phyloP scores from a whole-genome alignment of 37 sponge, comb jelly and placozoan species.

The Tethya wilhelma region DNA sequence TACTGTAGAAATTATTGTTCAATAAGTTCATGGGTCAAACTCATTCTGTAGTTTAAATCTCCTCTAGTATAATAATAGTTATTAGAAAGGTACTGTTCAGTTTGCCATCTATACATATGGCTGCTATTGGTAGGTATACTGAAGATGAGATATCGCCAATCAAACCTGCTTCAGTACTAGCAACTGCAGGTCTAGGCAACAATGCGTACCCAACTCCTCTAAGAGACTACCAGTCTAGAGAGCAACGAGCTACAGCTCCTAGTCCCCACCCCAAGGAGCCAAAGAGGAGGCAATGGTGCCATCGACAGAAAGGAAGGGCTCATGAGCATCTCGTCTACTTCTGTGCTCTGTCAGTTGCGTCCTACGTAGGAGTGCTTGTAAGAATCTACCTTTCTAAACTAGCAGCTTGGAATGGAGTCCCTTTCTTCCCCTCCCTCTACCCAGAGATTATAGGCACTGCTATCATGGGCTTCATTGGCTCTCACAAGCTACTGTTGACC shows the following conservation, averaged over 20 bases:
- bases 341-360: constrained; percentile 19
- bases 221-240: constrained; percentile 18
- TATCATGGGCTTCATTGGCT: constrained; percentile 45
- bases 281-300: neutral
- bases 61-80: too few species aligned
- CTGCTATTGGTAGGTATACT: too few species aligned
- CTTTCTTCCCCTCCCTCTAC: constrained; percentile 56
- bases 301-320: constrained; percentile 22
- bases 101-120: too few species aligned
- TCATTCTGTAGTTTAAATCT: too few species aligned
- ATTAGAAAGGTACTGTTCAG: too few species aligned
- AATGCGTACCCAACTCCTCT: neutral
- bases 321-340: constrained; percentile 32
- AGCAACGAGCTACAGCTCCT: neutral
- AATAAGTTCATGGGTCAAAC: too few species aligned
- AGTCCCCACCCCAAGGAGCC: neutral
- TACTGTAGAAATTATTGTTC: too few species aligned
- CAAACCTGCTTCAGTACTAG: too few species aligned
- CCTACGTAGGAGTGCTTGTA: constrained; percentile 41
- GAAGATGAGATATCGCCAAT: too few species aligned
- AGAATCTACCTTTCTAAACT: constrained; percentile 43
- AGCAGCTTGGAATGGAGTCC: constrained; percentile 38
- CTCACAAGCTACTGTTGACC: constrained; percentile 32
- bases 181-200: neutral
- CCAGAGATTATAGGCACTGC: constrained; percentile 59